These are phyloP conservation scores for Gila orcuttii DNA, from an alignment of 2,113 vertebrate genomes.

Conservation along the genomic window DNA sequence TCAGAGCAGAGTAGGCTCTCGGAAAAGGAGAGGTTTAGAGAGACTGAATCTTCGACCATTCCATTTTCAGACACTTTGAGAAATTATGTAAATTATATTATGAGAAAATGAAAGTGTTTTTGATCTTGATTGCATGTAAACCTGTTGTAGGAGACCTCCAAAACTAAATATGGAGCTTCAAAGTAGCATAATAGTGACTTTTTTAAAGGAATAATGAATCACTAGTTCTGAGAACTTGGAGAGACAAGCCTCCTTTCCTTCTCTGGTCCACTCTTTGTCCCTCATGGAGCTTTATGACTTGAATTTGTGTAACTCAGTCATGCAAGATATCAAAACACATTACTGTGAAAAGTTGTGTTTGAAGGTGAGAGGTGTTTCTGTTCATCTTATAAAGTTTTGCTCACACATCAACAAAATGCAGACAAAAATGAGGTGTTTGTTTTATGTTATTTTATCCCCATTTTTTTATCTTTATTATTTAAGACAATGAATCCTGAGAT, in stretches of 20 bases:
- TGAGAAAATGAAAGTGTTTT: too few relatives aligned
- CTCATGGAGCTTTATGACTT: background rate
- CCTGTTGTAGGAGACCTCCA: too few relatives aligned
- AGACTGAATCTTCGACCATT: too few relatives aligned
- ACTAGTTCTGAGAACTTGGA: background rate
- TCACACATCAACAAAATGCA: background rate
- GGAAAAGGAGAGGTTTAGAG: too few relatives aligned
- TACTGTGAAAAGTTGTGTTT: background rate
- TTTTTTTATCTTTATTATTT: background rate
- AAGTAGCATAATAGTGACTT: too few relatives aligned
- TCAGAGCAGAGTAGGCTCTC: too few relatives aligned
- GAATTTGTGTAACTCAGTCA: background rate
- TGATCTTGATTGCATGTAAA: too few relatives aligned
- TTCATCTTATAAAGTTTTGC: background rate
- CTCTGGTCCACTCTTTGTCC: background rate
- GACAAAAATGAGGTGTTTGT: too few relatives aligned
- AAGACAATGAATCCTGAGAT: background rate
- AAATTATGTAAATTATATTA: too few relatives aligned
- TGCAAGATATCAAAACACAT: background rate
- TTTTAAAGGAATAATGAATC: background rate
- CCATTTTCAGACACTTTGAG: too few relatives aligned
- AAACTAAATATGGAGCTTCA: too few relatives aligned
- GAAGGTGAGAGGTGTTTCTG: background rate
- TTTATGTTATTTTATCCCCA: background rate
- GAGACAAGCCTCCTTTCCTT: background rate